Evolutionary conservation across 2,797 vertebrate genomes (phyloP).

Genomic region (Pempheris klunzingeri): DNA sequence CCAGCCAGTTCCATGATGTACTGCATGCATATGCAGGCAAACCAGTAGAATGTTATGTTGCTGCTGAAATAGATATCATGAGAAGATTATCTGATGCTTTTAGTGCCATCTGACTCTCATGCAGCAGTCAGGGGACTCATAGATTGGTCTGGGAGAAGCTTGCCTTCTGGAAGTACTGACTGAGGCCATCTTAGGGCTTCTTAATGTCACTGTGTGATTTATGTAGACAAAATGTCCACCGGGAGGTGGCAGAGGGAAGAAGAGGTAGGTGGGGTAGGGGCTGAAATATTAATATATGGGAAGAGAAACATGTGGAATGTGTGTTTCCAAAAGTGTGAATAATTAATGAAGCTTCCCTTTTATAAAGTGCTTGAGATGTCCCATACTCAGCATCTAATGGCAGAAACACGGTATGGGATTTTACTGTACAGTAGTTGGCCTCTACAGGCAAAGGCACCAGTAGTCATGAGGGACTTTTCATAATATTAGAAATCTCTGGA

Average conservation of each 20-base stretch:
- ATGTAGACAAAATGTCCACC: conserved; percentile 80
- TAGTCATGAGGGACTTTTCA: conserved; percentile 26
- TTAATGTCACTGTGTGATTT: conserved; percentile 82
- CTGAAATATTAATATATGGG: conserved; percentile 85
- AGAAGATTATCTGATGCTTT: conserved; percentile 34
- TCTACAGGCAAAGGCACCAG: conserved; percentile 10
- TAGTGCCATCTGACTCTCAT: conserved; percentile 31
- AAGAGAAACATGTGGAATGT: conserved; percentile 80
- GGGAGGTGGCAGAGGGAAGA: conserved; percentile 66
- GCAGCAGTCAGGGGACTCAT: conserved; percentile 38
- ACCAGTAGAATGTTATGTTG: conserved; percentile 2
- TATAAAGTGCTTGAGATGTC: conserved; percentile 78
- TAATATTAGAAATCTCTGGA: conserved; percentile 4
- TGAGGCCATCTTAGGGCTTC: conserved; percentile 78
- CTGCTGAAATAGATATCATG: conserved; percentile 19
- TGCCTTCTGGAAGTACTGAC: conserved; percentile 63
- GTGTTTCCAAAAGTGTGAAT: conserved; percentile 82
- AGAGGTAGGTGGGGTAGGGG: conserved; percentile 23
- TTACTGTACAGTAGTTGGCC: conserved; percentile 1
- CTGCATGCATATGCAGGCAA: background rate
- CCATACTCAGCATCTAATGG: conserved; percentile 66
- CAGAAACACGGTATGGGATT: conserved; percentile 51
- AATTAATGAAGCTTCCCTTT: conserved; percentile 81
- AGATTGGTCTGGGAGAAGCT: conserved; percentile 8
- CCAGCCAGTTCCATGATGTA: too few relatives aligned